Evolutionary conservation across 2,888 invertebrate genomes (phyloP), one percentile per base, ranked within the genome.

Genomic region (Thalpophila matura): DNA sequence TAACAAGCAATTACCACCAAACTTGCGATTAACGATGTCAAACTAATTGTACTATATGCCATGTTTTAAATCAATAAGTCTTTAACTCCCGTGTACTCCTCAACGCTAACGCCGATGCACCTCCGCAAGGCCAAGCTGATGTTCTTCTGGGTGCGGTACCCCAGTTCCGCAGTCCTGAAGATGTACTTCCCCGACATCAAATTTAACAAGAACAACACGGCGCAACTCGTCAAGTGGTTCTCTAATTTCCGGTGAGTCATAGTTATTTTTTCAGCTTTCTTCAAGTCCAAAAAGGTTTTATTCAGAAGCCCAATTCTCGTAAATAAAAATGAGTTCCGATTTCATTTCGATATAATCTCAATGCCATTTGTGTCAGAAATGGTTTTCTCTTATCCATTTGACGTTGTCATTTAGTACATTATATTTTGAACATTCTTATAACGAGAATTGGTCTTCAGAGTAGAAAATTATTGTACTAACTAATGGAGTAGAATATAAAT

Each of bases 101-200:
- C 98, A 91, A 99, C 99, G 87, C 96, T 99, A 95, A 99, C 99
- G 85, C 99, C 99, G 91, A 99, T 99, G 99, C 99, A 99, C 96
- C 98, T 99, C 88, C 97, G 99, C 91, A 99, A 99, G 95, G 99
- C 99, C 79, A 99, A 99, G 96, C 96, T 99, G 95, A 99, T 99
- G 99, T 99, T 99, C 97, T 99, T 99, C 97, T 99, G 99, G 98
- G 99, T 99, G 86, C 97, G 99, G 86, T 99, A 99, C 95, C 99
- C 99, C 69, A 99, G 99, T 94, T 99, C 99, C 71, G 98, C 99
- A 87, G 98, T 99, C 83, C 97, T 99, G 93, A 99, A 99, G 96
- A 99, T 99, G 97, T 99, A 99, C 97, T 99, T 99, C 96, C 99
- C 99, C 38, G 99, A 99, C 96, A 99, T 99, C 96, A 99, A 99